Percentiles rank a stretch among this genome's conserved stretches.
Evolutionary conservation across 2,797 vertebrate genomes (phyloP).

Genomic region (Thaleichthys pacificus): DNA sequence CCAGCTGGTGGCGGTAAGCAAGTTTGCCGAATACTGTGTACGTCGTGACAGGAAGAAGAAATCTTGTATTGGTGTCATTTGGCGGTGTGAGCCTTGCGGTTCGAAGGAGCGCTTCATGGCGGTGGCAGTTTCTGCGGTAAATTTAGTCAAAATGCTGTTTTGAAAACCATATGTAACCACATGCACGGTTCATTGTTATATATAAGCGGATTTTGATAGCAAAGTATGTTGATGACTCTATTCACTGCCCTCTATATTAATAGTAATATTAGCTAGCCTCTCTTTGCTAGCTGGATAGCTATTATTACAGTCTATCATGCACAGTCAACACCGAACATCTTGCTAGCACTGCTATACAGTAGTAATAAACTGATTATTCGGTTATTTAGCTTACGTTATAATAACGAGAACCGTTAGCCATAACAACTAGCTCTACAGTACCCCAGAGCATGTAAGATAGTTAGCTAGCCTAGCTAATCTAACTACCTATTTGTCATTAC

Average conservation of each 20-base stretch:
- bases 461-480: too few species aligned
- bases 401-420: too few species aligned
- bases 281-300: constrained; percentile 3
- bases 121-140: constrained; percentile 65
- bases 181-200: background rate
- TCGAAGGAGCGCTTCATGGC: constrained; percentile 63
- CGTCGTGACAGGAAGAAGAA: background rate
- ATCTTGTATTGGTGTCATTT: background rate
- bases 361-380: constrained; percentile 6
- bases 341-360: constrained; percentile 22
- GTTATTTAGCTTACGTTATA: too few species aligned
- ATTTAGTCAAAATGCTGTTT: constrained; percentile 20
- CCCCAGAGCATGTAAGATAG: too few species aligned
- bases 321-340: background rate
- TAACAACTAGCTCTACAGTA: too few species aligned
- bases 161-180: background rate
- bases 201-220: background rate
- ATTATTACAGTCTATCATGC: constrained; percentile 8
- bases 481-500: too few species aligned
- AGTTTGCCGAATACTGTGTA: too few species aligned
- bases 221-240: background rate
- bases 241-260: background rate
- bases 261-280: background rate
- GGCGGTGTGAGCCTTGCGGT: background rate
- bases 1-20: too few species aligned